Base-by-base conservation (phyloP, 92 coral and sea anemone genomes). In the Parazoanthus atlanticus region DNA sequence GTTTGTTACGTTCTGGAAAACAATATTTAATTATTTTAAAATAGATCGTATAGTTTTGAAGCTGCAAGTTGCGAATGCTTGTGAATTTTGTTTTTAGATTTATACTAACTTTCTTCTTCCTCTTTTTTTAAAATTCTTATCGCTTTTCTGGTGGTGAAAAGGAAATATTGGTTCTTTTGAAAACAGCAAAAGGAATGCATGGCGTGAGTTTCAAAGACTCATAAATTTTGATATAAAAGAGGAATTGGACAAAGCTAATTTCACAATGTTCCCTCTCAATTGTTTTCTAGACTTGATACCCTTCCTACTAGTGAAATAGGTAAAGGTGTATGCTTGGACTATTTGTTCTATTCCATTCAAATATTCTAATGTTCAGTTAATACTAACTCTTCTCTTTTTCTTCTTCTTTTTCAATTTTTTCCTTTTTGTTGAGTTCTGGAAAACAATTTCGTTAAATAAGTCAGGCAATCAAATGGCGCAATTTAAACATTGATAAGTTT, bases 41-140 rank as follows among this genome's bases (percentile, higher is more conserved):
- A 40, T n/a, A 21, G n/a, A 17, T 78, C 66, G 33, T 36, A 2
- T 10, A 36, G 26, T 36, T 34, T 31, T 32, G 43, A 74, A 33
- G 33, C 23, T 74, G 40, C 1, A 23, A 30, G 33, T 34, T 71
- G 36, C 25, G 21, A 75, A 75, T 32, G 25, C 6, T 75, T 16
- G 13, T 41, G 9, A 32, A 33, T 33, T 34, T 17, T 75, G 29
- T 33, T 38, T 19, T 36, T 25, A 19, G 25, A 33, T 41, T 33
- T 75, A 7, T 84, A 71, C 87, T 43, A 84, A 84, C 87, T 70
- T 46, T 84, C 41, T 70, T 71, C 78, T 41, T 78, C 65, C 69
- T 47, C 38, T 17, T 30, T 32, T 71, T 16, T 84, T 70, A 30
- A 28, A 46, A 15, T 70, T 84, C 87, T 40, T 84, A 78, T 15